Conservation (phyloP, 2,888 invertebrate genomes). For the Lucinisca nassula region DNA sequence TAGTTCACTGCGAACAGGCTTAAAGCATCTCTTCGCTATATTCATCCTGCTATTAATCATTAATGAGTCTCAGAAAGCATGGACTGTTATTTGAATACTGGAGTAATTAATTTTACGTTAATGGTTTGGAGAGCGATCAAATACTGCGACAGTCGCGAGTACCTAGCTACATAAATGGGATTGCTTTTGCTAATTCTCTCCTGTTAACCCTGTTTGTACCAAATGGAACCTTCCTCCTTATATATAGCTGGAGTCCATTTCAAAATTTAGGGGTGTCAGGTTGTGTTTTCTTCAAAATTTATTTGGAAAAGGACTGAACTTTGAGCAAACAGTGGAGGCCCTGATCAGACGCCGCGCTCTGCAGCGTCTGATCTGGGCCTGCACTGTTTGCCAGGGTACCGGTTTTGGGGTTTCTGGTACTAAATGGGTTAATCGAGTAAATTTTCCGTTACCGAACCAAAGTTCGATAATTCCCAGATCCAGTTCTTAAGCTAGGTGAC, state of each 20-base stretch:
- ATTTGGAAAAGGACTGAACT: too few species aligned
- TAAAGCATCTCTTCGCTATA: neutral
- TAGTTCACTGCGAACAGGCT: neutral
- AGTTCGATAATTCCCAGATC: neutral
- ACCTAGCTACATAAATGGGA: constrained; percentile 66
- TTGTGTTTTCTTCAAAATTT: too few species aligned
- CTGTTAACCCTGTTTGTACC: too few species aligned
- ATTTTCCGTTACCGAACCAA: neutral
- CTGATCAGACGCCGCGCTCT: too few species aligned
- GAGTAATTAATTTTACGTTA: constrained; percentile 75
- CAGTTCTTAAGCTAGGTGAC: neutral
- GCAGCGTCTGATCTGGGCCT: too few species aligned
- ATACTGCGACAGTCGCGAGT: constrained; percentile 47
- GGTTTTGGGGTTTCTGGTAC: too few species aligned
- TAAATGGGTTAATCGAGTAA: constrained; percentile 60
- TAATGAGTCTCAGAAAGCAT: constrained; percentile 54
- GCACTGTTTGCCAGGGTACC: too few species aligned
- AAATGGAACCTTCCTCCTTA: too few species aligned
- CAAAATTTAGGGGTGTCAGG: too few species aligned
- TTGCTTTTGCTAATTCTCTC: constrained; percentile 65
- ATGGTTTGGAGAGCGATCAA: constrained; percentile 72
- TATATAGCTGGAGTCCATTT: too few species aligned
- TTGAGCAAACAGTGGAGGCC: too few species aligned
- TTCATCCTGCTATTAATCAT: constrained; percentile 61
- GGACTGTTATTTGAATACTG: constrained; percentile 71